Evolutionary conservation across 2,113 vertebrate species (phyloP), one percentile per base, ranked within the genome.

Genomic region (Phrynosoma blainvillii): DNA sequence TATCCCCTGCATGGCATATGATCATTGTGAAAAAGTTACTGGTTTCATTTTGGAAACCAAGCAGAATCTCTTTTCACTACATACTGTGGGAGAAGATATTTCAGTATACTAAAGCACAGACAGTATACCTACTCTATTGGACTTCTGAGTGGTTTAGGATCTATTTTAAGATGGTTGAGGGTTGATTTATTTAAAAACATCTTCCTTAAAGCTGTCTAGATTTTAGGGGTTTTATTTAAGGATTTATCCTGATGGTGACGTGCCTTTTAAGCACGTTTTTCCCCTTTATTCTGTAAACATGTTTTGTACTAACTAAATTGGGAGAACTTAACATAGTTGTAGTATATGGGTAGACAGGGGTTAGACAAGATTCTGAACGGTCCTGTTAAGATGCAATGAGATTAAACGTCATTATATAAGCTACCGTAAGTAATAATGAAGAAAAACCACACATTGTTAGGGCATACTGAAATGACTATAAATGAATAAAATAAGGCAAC

Each of bases 181-280:
- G 74, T 36, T 87, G 80, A 65, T 85, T 74, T 78, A 87, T 87
- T 91, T 88, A 91, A 88, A 95, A 70, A 13, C 9, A 20, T 80
- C 73, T 74, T 59, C 89, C 90, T 92, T 91, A 92, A 89, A 84
- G 88, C 93, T 88, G 27, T 87, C 87, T 88, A 25, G 42, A 76
- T 91, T 86, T 91, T 92, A 89, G 86, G 13, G 47, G 59, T 70
- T 88, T 88, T 82, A 76, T 86, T 87, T 71, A 79, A 87, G 25
- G 87, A 88, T 92, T 93, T 93, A 40, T 79, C 74, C 66, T 93
- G 84, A 90, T 94, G 90, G 87, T 90, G 62, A 25, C 86, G 85
- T 86, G 30, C 81, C 1, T 91, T 91, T 92, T 87, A 87, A 81
- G 62, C 52, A 91, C 92, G 47, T 14, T 79, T 89, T 89, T 52